These are phyloP conservation scores for Anodontia alba DNA, from an alignment of 2,888 invertebrate genomes.

Conservation along the genomic window DNA sequence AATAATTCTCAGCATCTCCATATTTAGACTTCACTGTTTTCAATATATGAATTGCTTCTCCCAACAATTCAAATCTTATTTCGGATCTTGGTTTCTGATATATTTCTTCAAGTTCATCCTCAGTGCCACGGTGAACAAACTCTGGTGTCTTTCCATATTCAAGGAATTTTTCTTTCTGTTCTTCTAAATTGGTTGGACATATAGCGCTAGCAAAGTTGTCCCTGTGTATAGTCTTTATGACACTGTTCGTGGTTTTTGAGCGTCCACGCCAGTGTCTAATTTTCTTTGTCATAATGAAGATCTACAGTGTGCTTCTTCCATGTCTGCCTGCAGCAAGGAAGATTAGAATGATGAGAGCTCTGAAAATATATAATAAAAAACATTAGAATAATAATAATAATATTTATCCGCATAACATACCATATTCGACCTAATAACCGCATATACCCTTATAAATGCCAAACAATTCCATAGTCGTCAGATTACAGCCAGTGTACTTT, in stretches of 20 bases:
- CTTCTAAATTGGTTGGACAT: slow-evolving; percentile 79
- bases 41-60: slow-evolving; percentile 79
- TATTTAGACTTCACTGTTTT: slow-evolving; percentile 76
- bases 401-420: too few species aligned
- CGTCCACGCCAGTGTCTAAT: slow-evolving; percentile 56
- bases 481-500: too few species aligned
- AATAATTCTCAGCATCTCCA: slow-evolving; percentile 78
- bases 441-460: too few species aligned
- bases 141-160: slow-evolving; percentile 78
- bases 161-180: slow-evolving; percentile 81
- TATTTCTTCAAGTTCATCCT: slow-evolving; percentile 70
- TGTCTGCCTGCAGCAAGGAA: slow-evolving; percentile 11
- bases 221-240: slow-evolving; percentile 59
- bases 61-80: slow-evolving; percentile 79
- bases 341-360: background rate
- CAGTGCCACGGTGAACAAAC: slow-evolving; percentile 73
- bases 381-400: too few species aligned
- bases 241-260: slow-evolving; percentile 53
- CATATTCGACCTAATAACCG: too few species aligned
- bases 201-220: slow-evolving; percentile 68
- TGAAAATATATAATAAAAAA: background rate
- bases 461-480: too few species aligned
- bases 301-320: background rate
- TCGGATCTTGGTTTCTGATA: slow-evolving; percentile 73
- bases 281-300: slow-evolving; percentile 55